Evolutionary conservation across 2,888 invertebrate genomes (phyloP).

Genomic region (Oligia fasciuncula): DNA sequence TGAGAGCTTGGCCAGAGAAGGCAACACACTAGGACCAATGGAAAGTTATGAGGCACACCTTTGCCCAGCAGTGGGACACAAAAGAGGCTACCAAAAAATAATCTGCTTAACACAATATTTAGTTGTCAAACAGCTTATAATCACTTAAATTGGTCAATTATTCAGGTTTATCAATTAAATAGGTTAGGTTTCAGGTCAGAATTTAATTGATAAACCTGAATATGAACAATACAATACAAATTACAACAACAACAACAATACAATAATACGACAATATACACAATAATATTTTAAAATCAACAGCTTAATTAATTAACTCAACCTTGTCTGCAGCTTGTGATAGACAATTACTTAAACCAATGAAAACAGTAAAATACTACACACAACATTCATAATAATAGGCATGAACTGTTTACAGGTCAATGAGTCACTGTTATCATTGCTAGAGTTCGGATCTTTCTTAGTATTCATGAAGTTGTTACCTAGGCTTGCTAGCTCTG

Average conservation of each 20-base stretch:
- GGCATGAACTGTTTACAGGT: conserved; percentile 25
- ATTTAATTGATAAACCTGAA: no score
- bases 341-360: conserved; percentile 13
- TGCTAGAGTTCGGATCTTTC: neutral
- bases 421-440: conserved; percentile 47
- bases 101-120: neutral
- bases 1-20: neutral
- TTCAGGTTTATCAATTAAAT: neutral
- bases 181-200: no score
- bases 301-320: neutral
- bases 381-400: conserved; percentile 1
- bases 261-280: no score
- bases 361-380: neutral
- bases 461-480: neutral
- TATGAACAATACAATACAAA: no score
- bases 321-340: neutral
- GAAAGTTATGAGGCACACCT: neutral
- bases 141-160: neutral
- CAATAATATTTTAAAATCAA: neutral
- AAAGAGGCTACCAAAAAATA: neutral
- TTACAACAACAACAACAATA: no score
- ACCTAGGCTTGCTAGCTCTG: neutral
- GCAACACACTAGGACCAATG: neutral
- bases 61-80: no score
- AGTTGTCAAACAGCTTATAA: neutral